phyloP scores from a whole-genome alignment of 2,888 invertebrate genomes.

The Philereme transversata region DNA sequence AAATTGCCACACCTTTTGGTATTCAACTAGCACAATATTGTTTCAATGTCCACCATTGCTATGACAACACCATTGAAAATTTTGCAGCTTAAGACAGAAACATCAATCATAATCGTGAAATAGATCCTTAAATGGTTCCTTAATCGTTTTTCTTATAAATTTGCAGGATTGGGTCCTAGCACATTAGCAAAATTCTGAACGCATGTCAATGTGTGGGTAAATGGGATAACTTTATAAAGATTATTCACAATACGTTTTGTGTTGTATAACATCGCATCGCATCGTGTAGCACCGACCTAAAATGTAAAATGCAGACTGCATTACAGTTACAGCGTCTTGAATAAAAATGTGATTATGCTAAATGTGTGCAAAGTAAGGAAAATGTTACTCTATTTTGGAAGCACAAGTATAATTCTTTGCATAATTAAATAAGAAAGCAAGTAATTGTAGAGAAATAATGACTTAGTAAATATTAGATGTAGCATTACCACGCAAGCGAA shows the following conservation, averaged over 20 bases:
- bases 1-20: no score
- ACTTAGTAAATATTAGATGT: conserved; percentile 7
- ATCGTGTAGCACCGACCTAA: conserved; percentile 3
- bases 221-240: no score
- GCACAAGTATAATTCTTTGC: conserved; percentile 16
- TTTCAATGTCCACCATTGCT: no score
- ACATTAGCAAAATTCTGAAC: no score
- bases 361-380: conserved; percentile 21
- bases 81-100: no score
- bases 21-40: no score
- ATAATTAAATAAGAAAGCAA: conserved; percentile 20
- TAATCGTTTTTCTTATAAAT: no score
- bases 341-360: conserved; percentile 29
- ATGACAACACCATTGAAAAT: no score
- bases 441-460: conserved; percentile 20
- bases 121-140: no score
- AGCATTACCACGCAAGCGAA: conserved; percentile 8
- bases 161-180: no score
- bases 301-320: conserved; percentile 13
- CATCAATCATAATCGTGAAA: no score
- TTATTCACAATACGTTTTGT: neutral
- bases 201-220: no score
- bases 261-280: neutral
- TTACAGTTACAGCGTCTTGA: conserved; percentile 21
- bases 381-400: conserved; percentile 17